phyloP scores from a whole-genome alignment of 2,797 vertebrate genomes.

The Limnodromus scolopaceus region DNA sequence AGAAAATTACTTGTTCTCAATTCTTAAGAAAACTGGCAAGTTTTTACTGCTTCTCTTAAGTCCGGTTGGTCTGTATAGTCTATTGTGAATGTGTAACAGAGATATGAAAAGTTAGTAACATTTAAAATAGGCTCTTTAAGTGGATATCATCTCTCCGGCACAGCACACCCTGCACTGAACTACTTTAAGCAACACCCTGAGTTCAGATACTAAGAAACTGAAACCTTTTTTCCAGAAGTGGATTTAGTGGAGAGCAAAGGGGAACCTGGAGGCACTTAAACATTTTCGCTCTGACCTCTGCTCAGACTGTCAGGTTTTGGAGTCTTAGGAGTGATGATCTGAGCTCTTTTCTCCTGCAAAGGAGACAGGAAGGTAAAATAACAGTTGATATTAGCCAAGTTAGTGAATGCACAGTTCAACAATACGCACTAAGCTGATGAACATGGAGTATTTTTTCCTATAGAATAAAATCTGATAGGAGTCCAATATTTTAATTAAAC shows the following conservation, averaged over 20 bases:
- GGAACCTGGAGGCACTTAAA: neutral
- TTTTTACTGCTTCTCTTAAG: neutral
- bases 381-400: neutral
- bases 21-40: neutral
- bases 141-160: neutral
- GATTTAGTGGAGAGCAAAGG: neutral
- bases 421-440: neutral
- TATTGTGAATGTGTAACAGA: neutral
- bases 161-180: neutral
- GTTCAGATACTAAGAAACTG: neutral
- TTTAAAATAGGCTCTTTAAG: neutral
- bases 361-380: neutral
- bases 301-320: neutral
- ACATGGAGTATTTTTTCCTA: neutral
- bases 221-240: neutral
- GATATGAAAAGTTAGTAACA: neutral
- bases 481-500: neutral
- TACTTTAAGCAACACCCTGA: neutral
- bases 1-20: neutral
- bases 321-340: neutral
- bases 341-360: neutral
- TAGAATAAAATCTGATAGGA: neutral
- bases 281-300: neutral
- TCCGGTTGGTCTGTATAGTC: neutral
- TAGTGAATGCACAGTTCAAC: neutral